Evolutionary conservation across 1,140 invertebrate genomes (phyloP).

Genomic region (Ctenoplectra terminalis): DNA sequence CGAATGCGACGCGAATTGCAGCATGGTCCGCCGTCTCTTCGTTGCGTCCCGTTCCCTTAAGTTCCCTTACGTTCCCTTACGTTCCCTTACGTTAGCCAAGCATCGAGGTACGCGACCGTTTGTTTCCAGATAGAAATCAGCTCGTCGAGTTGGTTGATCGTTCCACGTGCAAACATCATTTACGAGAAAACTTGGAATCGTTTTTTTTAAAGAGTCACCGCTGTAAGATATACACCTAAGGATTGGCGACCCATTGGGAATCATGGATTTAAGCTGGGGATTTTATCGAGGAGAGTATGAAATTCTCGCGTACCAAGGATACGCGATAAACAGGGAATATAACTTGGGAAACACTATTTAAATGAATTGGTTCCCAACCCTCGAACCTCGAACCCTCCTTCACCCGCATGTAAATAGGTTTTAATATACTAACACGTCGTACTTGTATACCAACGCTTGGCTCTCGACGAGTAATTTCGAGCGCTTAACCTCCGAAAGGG

Average conservation of each 20-base stretch:
- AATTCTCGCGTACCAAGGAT: constrained; percentile 13
- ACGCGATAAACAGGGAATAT: constrained; percentile 14
- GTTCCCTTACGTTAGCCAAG: constrained; percentile 7
- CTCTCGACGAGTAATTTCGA: constrained; percentile 70
- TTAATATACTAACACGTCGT: constrained; percentile 69
- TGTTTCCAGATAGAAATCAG: constrained; percentile 15
- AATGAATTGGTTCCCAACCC: constrained; percentile 64
- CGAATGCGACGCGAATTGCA: constrained; percentile 14
- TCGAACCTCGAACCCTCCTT: constrained; percentile 33
- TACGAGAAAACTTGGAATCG: background rate
- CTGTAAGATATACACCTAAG: background rate
- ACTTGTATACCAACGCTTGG: constrained; percentile 48
- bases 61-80: no score
- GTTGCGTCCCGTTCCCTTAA: background rate
- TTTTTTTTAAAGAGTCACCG: background rate
- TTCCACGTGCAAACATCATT: background rate
- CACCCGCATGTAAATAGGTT: constrained; percentile 65
- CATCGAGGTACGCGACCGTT: background rate
- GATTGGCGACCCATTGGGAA: background rate
- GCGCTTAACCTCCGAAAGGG: constrained; percentile 58
- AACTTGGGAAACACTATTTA: constrained; percentile 64
- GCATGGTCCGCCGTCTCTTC: constrained; percentile 14
- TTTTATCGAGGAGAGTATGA: background rate
- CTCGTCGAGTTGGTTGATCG: constrained; percentile 10
- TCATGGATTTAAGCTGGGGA: background rate